Evolutionary conservation across 2,797 vertebrate species (phyloP).

Genomic region (Yasuhikotakia modesta): DNA sequence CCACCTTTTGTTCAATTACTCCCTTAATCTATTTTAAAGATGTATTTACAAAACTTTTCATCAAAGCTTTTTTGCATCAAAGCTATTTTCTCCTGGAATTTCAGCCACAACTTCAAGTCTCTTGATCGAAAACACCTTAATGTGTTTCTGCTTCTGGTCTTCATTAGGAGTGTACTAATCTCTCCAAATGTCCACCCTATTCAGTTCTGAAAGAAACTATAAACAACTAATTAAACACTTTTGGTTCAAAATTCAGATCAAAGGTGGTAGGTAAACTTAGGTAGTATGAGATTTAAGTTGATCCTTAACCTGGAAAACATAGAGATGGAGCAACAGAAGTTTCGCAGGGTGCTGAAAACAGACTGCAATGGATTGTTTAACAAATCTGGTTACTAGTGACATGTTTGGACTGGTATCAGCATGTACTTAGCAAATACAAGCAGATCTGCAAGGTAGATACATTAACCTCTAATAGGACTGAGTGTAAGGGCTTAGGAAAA

Average conservation of each 20-base stretch:
- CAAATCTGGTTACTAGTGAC: constrained; percentile 8
- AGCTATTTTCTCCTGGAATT: constrained; percentile 72
- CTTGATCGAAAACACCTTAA: constrained; percentile 77
- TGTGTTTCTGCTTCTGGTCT: constrained; percentile 57
- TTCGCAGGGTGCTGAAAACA: neutral
- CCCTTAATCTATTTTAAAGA: constrained; percentile 37
- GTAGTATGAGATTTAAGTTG: neutral
- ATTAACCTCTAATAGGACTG: neutral
- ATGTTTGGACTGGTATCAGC: constrained; percentile 6
- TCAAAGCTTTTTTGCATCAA: constrained; percentile 65
- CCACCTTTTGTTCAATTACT: constrained; percentile 38
- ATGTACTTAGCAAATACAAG: neutral
- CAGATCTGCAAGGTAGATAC: constrained; percentile 1
- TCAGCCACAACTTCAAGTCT: constrained; percentile 75
- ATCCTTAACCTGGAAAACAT: neutral
- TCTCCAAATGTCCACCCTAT: constrained; percentile 17
- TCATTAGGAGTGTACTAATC: constrained; percentile 56
- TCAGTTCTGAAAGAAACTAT: constrained; percentile 13
- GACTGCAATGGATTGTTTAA: neutral
- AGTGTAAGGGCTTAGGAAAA: constrained; percentile 12
- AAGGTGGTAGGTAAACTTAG: too few relatives aligned
- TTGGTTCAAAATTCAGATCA: neutral
- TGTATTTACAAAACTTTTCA: constrained; percentile 48
- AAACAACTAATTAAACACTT: constrained; percentile 9
- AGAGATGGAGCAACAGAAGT: neutral